These are phyloP conservation scores for Hydropsyche betteni DNA, from an alignment of 2,888 invertebrate species.

Conservation along the genomic window DNA sequence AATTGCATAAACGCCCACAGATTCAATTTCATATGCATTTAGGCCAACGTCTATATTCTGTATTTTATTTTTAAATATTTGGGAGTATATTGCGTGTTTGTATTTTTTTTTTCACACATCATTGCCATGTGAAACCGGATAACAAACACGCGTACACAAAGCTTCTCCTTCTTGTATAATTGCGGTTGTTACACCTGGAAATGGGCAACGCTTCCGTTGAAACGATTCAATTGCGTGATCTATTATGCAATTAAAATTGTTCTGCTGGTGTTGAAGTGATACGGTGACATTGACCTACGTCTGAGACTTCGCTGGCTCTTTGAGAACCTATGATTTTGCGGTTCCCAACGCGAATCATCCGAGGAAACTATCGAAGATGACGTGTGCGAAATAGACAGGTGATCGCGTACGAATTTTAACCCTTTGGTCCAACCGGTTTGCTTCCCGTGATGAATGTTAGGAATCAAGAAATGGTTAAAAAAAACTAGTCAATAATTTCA, in stretches of 20 bases:
- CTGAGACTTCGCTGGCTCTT: too few relatives aligned
- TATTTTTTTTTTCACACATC: constrained; percentile 10
- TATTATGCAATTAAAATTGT: constrained; percentile 8
- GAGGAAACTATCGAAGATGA: too few relatives aligned
- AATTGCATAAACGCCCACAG: neutral
- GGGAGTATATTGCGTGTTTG: neutral
- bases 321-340: too few relatives aligned
- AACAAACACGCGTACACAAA: neutral
- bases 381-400: too few relatives aligned
- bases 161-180: neutral
- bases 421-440: too few relatives aligned
- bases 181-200: constrained; percentile 28
- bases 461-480: too few relatives aligned
- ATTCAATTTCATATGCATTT: neutral
- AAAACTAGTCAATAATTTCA: constrained; percentile 13
- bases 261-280: too few relatives aligned
- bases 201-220: constrained; percentile 17
- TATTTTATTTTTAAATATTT: neutral
- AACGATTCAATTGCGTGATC: constrained; percentile 16
- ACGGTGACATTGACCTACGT: too few relatives aligned
- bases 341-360: too few relatives aligned
- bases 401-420: too few relatives aligned
- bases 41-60: neutral
- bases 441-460: neutral
- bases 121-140: constrained; percentile 7